phyloP scores from a whole-genome alignment of 2,797 vertebrate genomes.

The Protonibea diacanthus region DNA sequence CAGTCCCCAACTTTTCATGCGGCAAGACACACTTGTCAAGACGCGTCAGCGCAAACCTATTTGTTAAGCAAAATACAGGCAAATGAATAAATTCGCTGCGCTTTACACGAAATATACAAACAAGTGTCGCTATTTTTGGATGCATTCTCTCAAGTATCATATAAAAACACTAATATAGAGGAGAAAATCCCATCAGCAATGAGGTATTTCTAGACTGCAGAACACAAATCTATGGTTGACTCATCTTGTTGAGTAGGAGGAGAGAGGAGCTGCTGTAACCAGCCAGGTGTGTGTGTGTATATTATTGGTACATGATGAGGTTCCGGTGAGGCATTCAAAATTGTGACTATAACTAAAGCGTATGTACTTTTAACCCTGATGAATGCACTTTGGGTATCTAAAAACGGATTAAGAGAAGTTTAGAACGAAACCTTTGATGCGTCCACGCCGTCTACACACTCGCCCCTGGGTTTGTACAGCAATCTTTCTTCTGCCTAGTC shows the following conservation, averaged over 20 bases:
- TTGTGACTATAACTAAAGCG: constrained; percentile 14
- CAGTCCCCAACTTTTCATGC: constrained; percentile 46
- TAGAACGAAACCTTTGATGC: neutral
- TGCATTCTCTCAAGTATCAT: constrained; percentile 10
- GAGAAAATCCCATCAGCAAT: constrained; percentile 32
- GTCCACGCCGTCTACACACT: neutral
- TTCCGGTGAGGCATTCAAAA: constrained; percentile 13
- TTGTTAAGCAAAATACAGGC: constrained; percentile 27
- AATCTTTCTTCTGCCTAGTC: constrained; percentile 2
- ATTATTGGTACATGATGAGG: neutral
- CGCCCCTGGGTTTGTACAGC: constrained; percentile 8
- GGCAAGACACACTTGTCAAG: constrained; percentile 52
- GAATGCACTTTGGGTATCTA: neutral
- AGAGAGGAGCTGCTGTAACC: constrained; percentile 38
- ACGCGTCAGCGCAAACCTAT: constrained; percentile 32
- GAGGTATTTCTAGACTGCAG: constrained; percentile 54
- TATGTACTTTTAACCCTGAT: constrained; percentile 2
- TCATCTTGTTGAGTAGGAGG: constrained; percentile 63
- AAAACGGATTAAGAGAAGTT: neutral
- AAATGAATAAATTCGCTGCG: constrained; percentile 3
- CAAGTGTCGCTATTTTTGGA: neutral
- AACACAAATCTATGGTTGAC: constrained; percentile 55
- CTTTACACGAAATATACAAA: constrained; percentile 6
- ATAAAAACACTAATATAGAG: constrained; percentile 22
- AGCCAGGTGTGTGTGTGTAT: constrained; percentile 14